Evolutionary conservation across 1,140 invertebrate species (phyloP), one percentile per base, ranked within the genome.

Genomic region (Cydia splendana): DNA sequence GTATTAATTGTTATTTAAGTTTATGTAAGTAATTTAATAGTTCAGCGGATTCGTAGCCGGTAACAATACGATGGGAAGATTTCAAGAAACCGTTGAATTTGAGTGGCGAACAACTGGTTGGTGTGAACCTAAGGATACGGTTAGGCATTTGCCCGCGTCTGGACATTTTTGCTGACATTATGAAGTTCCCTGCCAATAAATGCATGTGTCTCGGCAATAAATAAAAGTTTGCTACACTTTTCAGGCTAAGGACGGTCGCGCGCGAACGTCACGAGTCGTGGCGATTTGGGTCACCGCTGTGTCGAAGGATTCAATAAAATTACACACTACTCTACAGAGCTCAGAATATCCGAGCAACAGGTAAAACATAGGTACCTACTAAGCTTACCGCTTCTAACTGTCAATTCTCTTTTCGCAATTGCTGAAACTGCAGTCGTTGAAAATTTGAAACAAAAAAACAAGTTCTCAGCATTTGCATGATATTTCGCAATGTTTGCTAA

Each of bases 241-340:
- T 18, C 67, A 71, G 67, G 38, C 79, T 82, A 82, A 85, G 85
- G 84, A 85, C 84, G 85, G 86, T 81, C 81, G 82, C 82, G 84
- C 82, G 84, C 82, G 82, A 82, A 84, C 81, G 84, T 77, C 84
- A 81, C 81, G 81, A 84, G 78, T 85, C 81, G 78, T 78, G 77
- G 69, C 83, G 84, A 91, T 90, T 85, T 91, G 88, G 91, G 90
- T 93, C 91, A 93, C 85, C 89, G 86, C 83, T 88, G 88, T 87
- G 86, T 90, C 86, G 87, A 87, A 89, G 85, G 85, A 92, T 88
- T 89, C 89, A 83, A 90, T 90, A 89, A 88, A 91, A 91, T 88
- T 87, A 89, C 86, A 82, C 84, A 81, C 84, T 71, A 34, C 65
- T n/a, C 9, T 28, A 74, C 30, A 18, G 4, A 24, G 24, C 67